Base-by-base conservation (phyloP, 2,113 vertebrate genomes). In the Eublepharis macularius region DNA sequence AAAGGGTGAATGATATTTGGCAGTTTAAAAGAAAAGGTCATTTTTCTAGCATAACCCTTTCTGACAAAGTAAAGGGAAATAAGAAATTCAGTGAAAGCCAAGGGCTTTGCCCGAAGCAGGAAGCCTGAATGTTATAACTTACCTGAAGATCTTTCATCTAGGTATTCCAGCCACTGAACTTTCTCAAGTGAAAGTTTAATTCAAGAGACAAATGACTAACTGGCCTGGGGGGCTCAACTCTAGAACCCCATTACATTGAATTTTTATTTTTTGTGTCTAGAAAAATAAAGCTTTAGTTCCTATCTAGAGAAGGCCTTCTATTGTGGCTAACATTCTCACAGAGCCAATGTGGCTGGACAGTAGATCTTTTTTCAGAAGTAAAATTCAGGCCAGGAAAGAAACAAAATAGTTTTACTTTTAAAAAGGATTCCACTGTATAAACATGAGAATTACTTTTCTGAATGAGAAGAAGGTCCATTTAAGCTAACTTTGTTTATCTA, bases 21-120 rank as follows among this genome's bases (percentile, higher is more conserved):
- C 78, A 86, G 80, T 34, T 88, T 91, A 81, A 73, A 90, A 81
- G 11, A 1, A 82, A 76, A 13, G 14, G 1, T 85, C 80, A 6
- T 12, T 63, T 83, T 89, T 51, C 54, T 32, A 26, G 19, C 72
- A 5, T 39, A 68, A 6, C 41, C 39, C 26, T 47, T 73, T 82
- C 51, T 85, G 68, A 88, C 63, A 76, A 84, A 65, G 0, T n/a
- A 4, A 84, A 60, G 57, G 85, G 6, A 88, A 91, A 87, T 32
- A 2, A 47, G 3, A 32, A 3, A 72, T 69, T 63, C 45, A 87
- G 9, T 19, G 57, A 91, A 83, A 91, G 41, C 29, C 26, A 88
- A 80, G 9, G 45, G 17, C 1, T 0, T 79, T 1, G 36, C 45
- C 10, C 85, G 57, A 39, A 54, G 47, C 47, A 63, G n/a, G 51